Percentiles rank a stretch among this genome's conserved stretches.
These are phyloP conservation scores for Acropora yongei DNA, from an alignment of 64 coral and sea anemone genomes.

Conservation along the genomic window DNA sequence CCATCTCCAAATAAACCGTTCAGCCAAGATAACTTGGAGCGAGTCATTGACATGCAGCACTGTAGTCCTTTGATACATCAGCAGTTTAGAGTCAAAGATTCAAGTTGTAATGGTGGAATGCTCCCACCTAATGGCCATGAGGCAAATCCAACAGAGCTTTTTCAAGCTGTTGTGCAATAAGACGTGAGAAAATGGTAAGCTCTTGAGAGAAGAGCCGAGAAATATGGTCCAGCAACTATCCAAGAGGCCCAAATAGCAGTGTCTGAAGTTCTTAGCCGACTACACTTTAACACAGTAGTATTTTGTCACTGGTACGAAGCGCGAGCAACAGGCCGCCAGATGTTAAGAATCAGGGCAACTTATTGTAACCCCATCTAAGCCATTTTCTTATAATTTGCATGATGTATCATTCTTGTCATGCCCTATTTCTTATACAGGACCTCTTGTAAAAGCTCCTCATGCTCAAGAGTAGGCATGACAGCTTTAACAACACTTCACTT, in stretches of 20 bases:
- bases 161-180: too few relatives aligned
- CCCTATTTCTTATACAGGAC: not conserved
- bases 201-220: too few relatives aligned
- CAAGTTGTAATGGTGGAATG: not conserved
- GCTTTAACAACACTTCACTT: constrained; percentile 5
- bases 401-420: constrained; percentile 18
- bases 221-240: too few relatives aligned
- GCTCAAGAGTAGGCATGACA: constrained; percentile 9
- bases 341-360: constrained; percentile 4
- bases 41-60: constrained; percentile 1
- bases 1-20: not conserved
- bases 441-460: constrained; percentile 5
- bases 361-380: constrained; percentile 1
- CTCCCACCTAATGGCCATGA: too few relatives aligned
- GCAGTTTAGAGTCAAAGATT: not conserved
- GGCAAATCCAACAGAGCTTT: too few relatives aligned
- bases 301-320: too few relatives aligned
- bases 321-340: not conserved
- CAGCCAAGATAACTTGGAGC: constrained; percentile 8
- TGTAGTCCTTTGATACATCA: not conserved
- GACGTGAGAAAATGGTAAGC: too few relatives aligned
- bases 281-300: too few relatives aligned
- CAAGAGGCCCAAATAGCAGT: too few relatives aligned
- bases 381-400: constrained; percentile 19
- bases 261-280: too few relatives aligned